phyloP scores from a whole-genome alignment of 37 sponge, comb jelly and placozoan genomes.

The Beroe ovata region DNA sequence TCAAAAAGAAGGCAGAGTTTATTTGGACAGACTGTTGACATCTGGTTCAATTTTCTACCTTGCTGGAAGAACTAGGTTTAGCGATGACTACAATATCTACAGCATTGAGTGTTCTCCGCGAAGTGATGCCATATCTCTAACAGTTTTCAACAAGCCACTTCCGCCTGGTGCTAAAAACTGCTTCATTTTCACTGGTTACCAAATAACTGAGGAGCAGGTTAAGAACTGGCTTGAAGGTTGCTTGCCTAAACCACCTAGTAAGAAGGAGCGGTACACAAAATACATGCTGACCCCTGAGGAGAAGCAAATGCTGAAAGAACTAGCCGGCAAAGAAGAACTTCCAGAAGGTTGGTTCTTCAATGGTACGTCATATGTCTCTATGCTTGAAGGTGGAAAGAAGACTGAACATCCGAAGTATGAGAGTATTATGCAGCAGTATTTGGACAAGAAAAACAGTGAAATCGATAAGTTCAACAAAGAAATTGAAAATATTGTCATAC shows the following conservation, averaged over 20 bases:
- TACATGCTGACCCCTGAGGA: conserved; percentile 1
- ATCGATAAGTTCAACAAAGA: conserved; percentile 7
- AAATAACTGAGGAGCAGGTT: conserved; percentile 57
- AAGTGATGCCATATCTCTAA: conserved; percentile 54
- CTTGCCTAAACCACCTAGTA: conserved; percentile 11
- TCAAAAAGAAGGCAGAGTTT: conserved; percentile 54
- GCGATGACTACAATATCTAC: conserved; percentile 20
- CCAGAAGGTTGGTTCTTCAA: conserved; percentile 63
- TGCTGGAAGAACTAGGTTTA: conserved; percentile 51
- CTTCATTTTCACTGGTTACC: conserved; percentile 37
- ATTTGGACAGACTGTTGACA: conserved; percentile 18
- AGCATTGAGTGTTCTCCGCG: conserved; percentile 23
- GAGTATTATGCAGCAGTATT: not conserved
- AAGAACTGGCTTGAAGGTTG: conserved; percentile 53
- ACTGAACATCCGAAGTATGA: conserved; percentile 34
- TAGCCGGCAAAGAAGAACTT: not conserved
- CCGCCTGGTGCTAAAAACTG: conserved; percentile 39
- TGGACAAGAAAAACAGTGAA: conserved; percentile 2
- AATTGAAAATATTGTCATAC: not conserved
- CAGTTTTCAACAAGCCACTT: conserved; percentile 33
- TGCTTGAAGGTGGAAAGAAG: conserved; percentile 32
- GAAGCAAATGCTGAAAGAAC: conserved; percentile 15
- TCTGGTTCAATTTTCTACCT: conserved; percentile 47
- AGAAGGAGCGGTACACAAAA: conserved; percentile 2
- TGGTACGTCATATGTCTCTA: conserved; percentile 38